phyloP scores from a whole-genome alignment of 2,113 vertebrate species.

The Lethenteron camtschaticum region DNA sequence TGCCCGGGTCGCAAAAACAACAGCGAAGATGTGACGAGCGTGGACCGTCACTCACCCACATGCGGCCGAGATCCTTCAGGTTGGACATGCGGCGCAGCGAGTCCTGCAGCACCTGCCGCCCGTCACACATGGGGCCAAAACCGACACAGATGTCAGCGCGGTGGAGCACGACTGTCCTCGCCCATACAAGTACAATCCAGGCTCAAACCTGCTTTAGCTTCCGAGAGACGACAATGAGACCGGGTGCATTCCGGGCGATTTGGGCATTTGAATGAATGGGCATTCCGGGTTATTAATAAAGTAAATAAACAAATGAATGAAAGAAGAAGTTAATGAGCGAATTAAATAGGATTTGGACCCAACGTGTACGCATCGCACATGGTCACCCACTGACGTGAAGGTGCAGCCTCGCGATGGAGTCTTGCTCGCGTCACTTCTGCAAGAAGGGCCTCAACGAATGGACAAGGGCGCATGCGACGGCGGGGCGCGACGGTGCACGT shows the following conservation, averaged over 20 bases:
- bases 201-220: not conserved
- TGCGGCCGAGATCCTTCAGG: slow-evolving; percentile 85
- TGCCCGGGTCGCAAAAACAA: no score
- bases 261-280: no score
- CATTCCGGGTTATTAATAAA: no score
- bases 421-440: not conserved
- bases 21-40: not conserved
- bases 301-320: no score
- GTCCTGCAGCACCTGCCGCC: slow-evolving; percentile 67
- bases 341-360: no score
- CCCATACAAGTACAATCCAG: not conserved
- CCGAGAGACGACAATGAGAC: no score
- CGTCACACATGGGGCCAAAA: not conserved
- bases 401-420: not conserved
- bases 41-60: slow-evolving; percentile 52
- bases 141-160: no score
- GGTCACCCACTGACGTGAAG: not conserved
- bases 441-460: no score
- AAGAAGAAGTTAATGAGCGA: no score
- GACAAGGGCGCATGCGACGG: not conserved
- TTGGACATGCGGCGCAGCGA: slow-evolving; percentile 77
- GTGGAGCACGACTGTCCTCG: not conserved
- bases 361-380: no score
- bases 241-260: no score
- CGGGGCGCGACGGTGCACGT: not conserved